A percentile compares a stretch with the other conserved stretches of the same genome.
Conservation (phyloP, 2,797 vertebrate genomes). For the Chrosomus eos region DNA sequence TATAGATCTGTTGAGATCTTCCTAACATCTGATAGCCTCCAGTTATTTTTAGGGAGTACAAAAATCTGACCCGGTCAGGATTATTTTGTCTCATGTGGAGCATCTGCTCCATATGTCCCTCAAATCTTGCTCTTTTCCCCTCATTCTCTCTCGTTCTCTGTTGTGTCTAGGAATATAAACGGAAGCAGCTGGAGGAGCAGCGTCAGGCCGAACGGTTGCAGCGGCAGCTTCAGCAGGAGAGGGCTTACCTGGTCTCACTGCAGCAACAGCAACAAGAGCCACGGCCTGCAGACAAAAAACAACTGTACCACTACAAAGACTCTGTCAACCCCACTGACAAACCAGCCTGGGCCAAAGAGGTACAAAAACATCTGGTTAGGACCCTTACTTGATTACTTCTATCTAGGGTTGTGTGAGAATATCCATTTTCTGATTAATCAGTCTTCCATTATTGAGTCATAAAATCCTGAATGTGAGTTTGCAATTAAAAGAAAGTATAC, state of each 20-base stretch:
- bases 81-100: neutral
- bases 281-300: conserved; percentile 92
- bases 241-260: conserved; percentile 93
- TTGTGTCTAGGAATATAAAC: conserved; percentile 89
- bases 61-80: neutral
- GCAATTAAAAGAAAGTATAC: neutral
- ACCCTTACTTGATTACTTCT: neutral
- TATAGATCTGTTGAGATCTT: conserved; percentile 37
- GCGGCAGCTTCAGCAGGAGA: conserved; percentile 94
- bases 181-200: conserved; percentile 98
- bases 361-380: conserved; percentile 63
- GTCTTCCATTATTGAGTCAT: neutral
- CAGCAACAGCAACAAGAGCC: conserved; percentile 91
- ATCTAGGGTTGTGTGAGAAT: neutral
- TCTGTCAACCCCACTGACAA: conserved; percentile 93
- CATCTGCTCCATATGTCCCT: neutral
- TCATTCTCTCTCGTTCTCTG: neutral
- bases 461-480: neutral
- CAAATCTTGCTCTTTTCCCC: neutral
- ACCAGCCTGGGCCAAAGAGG: conserved; percentile 97
- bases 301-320: conserved; percentile 98
- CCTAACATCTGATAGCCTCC: neutral
- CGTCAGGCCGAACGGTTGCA: conserved; percentile 95
- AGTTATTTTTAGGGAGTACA: conserved; percentile 6
- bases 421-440: neutral